These are phyloP conservation scores for Meghimatium bilineatum DNA, from an alignment of 2,888 invertebrate species.

Conservation along the genomic window DNA sequence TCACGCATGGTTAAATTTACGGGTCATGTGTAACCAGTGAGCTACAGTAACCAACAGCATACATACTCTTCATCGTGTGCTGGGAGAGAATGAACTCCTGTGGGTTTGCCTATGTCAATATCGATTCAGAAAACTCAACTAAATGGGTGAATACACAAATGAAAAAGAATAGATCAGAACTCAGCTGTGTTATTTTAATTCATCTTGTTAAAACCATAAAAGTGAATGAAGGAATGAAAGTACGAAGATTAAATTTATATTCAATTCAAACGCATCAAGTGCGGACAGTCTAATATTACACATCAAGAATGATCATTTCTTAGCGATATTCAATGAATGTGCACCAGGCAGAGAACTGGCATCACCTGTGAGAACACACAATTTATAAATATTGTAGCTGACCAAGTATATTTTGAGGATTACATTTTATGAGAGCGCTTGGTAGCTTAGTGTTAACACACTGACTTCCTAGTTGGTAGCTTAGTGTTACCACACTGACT, in stretches of 20 bases:
- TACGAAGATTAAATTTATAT: conserved; percentile 14
- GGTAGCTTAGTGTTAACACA: too few relatives aligned
- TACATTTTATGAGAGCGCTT: too few relatives aligned
- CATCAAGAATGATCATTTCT: background rate
- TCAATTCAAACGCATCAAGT: conserved; percentile 25
- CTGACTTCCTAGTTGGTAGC: too few relatives aligned
- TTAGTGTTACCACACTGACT: too few relatives aligned
- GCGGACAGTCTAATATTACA: background rate
- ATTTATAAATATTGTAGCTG: background rate
- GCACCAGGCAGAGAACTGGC: background rate
- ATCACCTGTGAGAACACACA: background rate
- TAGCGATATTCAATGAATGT: background rate
- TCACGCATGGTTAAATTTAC: too few relatives aligned
- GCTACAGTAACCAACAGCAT: too few relatives aligned
- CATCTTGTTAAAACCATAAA: background rate
- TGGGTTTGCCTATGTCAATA: too few relatives aligned
- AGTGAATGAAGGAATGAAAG: conserved; percentile 24
- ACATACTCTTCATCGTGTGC: too few relatives aligned
- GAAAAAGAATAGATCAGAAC: background rate
- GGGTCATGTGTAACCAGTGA: too few relatives aligned
- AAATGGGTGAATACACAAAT: too few relatives aligned
- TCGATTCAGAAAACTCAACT: too few relatives aligned
- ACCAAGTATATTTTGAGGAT: background rate
- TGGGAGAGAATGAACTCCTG: too few relatives aligned
- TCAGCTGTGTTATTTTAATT: conserved; percentile 10